Conservation (phyloP, 2,113 vertebrate species). For the Barnardius zonarius region DNA sequence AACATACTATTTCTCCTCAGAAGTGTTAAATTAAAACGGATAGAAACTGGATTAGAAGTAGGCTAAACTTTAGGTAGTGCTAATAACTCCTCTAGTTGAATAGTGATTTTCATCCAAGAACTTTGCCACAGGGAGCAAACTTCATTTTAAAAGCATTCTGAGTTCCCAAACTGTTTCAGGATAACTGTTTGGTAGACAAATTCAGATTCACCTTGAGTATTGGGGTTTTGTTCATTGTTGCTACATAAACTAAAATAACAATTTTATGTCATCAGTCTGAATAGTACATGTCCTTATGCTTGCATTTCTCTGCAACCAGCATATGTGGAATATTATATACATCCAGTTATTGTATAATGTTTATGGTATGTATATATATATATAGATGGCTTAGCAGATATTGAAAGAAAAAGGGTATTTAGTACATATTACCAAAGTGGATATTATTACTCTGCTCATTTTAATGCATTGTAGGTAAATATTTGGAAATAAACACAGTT, state of each 20-base stretch:
- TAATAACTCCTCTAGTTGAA: background rate
- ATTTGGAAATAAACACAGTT: constrained; percentile 23
- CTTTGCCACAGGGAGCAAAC: background rate
- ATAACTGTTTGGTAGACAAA: background rate
- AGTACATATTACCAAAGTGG: background rate
- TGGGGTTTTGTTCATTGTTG: background rate
- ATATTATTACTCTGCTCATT: background rate
- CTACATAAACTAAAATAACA: background rate
- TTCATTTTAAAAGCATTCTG: background rate
- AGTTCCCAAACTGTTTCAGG: background rate
- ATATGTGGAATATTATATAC: background rate
- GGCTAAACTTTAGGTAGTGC: background rate
- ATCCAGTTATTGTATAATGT: background rate
- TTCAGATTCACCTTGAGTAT: background rate
- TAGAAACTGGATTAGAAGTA: background rate
- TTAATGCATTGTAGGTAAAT: constrained; percentile 11
- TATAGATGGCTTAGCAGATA: background rate
- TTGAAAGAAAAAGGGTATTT: background rate
- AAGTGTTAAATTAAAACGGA: background rate
- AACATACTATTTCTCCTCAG: background rate
- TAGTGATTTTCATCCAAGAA: background rate
- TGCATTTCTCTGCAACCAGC: background rate
- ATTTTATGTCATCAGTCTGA: background rate
- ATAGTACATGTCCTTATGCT: background rate
- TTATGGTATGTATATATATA: background rate